These are phyloP conservation scores for Leptoteleia sp. DNA, from an alignment of 1,140 invertebrate species.

Conservation along the genomic window DNA sequence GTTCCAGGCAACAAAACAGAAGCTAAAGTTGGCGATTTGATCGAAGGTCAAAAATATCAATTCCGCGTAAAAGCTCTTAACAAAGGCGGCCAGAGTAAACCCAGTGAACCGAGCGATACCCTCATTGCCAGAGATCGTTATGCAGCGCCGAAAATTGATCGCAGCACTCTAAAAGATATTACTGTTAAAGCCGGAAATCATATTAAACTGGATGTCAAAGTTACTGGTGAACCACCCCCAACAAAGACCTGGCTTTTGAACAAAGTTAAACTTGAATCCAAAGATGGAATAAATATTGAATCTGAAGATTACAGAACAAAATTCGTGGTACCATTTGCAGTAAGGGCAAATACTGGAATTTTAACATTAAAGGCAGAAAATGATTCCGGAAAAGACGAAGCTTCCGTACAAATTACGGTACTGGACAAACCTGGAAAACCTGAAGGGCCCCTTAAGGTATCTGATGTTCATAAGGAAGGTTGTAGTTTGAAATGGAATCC, in stretches of 20 bases:
- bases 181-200: slow-evolving; percentile 94
- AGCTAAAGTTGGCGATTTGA: slow-evolving; percentile 92
- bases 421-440: slow-evolving; percentile 94
- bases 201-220: slow-evolving; percentile 90
- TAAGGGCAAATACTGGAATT: slow-evolving; percentile 91
- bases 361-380: slow-evolving; percentile 95
- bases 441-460: slow-evolving; percentile 94
- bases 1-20: slow-evolving; percentile 89
- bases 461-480: slow-evolving; percentile 96
- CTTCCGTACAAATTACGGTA: slow-evolving; percentile 92
- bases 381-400: slow-evolving; percentile 94
- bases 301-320: slow-evolving; percentile 93
- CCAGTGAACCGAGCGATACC: slow-evolving; percentile 92
- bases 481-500: slow-evolving; percentile 97
- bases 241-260: slow-evolving; percentile 91
- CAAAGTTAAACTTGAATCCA: slow-evolving; percentile 87
- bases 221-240: slow-evolving; percentile 94
- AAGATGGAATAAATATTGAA: slow-evolving; percentile 89
- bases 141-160: slow-evolving; percentile 92
- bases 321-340: slow-evolving; percentile 87
- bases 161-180: slow-evolving; percentile 91
- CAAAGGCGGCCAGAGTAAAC: slow-evolving; percentile 95
- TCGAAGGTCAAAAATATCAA: slow-evolving; percentile 94
- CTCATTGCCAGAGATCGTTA: slow-evolving; percentile 95
- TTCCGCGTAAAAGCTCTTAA: slow-evolving; percentile 96